phyloP scores from a whole-genome alignment of 2,113 vertebrate genomes.

The Nothoprocta pentlandii region DNA sequence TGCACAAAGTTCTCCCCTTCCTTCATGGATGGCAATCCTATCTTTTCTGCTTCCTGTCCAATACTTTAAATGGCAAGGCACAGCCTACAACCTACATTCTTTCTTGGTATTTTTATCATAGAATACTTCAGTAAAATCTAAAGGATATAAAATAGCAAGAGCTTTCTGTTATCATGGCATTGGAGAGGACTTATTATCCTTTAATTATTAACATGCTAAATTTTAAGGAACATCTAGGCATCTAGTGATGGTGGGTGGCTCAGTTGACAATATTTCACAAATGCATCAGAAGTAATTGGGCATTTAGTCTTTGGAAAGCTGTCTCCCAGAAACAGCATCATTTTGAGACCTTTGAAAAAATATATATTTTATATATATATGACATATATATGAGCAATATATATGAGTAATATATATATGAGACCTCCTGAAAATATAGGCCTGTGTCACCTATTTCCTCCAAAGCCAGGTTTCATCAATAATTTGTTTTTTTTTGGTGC shows the following conservation, averaged over 20 bases:
- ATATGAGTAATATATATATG: no score
- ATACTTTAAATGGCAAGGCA: not conserved
- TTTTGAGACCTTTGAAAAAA: not conserved
- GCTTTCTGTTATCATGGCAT: not conserved
- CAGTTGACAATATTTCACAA: not conserved
- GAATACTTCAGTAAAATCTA: not conserved
- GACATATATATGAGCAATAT: no score
- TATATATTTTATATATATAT: no score
- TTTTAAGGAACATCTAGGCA: not conserved
- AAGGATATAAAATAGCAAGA: not conserved
- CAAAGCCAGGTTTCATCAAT: not conserved
- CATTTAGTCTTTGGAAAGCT: not conserved
- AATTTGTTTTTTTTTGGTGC: not conserved
- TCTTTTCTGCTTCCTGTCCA: not conserved
- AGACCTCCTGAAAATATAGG: not conserved
- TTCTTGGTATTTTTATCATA: not conserved
- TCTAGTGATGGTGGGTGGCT: not conserved
- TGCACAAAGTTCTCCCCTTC: not conserved
- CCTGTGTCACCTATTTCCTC: not conserved
- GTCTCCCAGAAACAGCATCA: not conserved
- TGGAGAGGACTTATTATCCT: not conserved
- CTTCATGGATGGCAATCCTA: not conserved
- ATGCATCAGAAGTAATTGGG: not conserved
- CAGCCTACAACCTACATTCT: fast-evolving
- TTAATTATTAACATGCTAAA: not conserved